Percentiles rank a stretch among this genome's conserved stretches.
phyloP scores from a whole-genome alignment of 2,797 vertebrate genomes.

The Cryptoprocta ferox region DNA sequence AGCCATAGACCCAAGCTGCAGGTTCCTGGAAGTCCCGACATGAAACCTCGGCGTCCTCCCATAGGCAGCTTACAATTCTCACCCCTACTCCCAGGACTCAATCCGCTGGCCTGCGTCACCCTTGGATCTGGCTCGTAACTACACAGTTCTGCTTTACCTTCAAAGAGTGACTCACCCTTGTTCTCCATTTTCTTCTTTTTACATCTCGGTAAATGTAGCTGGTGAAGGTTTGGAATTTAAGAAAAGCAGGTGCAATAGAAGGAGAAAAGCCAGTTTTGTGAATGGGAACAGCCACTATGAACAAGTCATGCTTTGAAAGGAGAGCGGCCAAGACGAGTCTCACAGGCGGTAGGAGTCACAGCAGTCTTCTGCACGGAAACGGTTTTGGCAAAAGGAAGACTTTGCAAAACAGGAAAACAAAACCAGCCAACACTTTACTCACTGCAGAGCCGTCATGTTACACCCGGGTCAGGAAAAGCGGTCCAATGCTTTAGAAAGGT shows the following conservation, averaged over 20 bases:
- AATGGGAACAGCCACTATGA: neutral
- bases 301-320: neutral
- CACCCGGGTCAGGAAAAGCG: conserved; percentile 68
- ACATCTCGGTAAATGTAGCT: conserved; percentile 51
- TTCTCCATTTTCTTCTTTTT: conserved; percentile 6
- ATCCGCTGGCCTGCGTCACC: neutral
- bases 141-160: neutral
- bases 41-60: neutral
- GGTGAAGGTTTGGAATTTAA: conserved; percentile 40
- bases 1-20: neutral
- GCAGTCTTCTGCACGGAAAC: neutral
- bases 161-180: conserved; percentile 44
- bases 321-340: neutral
- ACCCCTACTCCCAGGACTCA: neutral
- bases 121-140: neutral
- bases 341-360: neutral
- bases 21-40: neutral
- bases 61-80: neutral
- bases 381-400: conserved; percentile 76
- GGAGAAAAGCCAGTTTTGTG: conserved; percentile 9
- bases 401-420: conserved; percentile 75
- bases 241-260: neutral
- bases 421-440: conserved; percentile 70
- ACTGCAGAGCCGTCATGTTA: conserved; percentile 66
- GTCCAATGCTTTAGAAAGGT: conserved; percentile 72